Conservation (phyloP, 2,113 vertebrate genomes). For the Plecotus auritus region DNA sequence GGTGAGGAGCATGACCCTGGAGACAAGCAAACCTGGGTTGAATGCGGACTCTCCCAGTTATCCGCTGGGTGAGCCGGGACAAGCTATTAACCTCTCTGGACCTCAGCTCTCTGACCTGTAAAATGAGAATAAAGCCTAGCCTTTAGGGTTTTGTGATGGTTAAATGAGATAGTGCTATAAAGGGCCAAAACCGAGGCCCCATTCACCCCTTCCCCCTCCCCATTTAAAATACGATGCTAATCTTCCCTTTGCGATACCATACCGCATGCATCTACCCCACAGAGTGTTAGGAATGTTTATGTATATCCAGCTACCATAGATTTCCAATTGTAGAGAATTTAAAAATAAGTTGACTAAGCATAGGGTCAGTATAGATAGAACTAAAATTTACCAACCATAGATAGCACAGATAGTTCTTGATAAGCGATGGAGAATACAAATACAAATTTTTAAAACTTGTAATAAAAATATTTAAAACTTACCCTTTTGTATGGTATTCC, state of each 20-base stretch:
- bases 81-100: background rate
- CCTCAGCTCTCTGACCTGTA: background rate
- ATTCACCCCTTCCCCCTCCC: background rate
- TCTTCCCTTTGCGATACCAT: background rate
- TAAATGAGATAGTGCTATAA: background rate
- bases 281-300: too few relatives aligned
- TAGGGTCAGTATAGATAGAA: background rate
- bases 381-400: background rate
- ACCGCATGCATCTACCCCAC: accelerated
- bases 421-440: background rate
- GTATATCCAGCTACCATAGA: background rate
- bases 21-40: background rate
- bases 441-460: background rate
- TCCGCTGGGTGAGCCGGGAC: background rate
- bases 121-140: background rate
- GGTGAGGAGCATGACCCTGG: accelerated
- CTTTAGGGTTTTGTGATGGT: background rate
- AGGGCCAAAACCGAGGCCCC: background rate
- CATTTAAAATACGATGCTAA: background rate
- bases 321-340: background rate
- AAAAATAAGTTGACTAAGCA: background rate
- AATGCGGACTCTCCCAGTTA: background rate
- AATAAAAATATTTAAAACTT: background rate
- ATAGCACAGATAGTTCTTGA: background rate
- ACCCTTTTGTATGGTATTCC: background rate